phyloP scores from a whole-genome alignment of 2,888 invertebrate species.

The Halictus ligatus region DNA sequence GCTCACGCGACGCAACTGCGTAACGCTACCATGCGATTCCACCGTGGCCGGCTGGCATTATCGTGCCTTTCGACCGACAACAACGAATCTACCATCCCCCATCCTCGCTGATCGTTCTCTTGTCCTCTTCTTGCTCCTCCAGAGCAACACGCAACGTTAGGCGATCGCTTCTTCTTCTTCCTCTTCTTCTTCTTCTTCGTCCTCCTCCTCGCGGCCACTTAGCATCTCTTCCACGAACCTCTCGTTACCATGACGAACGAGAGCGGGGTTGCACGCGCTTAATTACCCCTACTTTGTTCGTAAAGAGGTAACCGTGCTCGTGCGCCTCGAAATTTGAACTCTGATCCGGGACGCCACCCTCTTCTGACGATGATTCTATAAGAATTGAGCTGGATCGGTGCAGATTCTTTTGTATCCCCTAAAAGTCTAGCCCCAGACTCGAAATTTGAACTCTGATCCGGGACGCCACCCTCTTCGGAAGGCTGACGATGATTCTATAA shows the following conservation, averaged over 20 bases:
- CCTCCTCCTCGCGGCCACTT: constrained; percentile 70
- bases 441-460: neutral
- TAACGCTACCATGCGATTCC: constrained; percentile 70
- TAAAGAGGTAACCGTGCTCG: constrained; percentile 49
- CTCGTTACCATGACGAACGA: constrained; percentile 79
- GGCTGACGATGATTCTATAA: no score
- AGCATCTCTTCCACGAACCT: constrained; percentile 81
- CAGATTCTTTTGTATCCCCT: no score
- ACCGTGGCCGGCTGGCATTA: constrained; percentile 56
- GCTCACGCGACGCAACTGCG: constrained; percentile 73
- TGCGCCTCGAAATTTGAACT: neutral
- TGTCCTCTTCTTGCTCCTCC: constrained; percentile 8
- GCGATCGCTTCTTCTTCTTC: constrained; percentile 35
- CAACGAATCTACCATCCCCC: constrained; percentile 52
- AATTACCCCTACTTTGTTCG: constrained; percentile 77
- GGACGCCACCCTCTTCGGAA: neutral
- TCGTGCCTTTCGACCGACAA: constrained; percentile 55
- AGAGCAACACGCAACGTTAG: constrained; percentile 65
- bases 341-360: neutral
- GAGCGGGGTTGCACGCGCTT: constrained; percentile 74
- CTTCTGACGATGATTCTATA: no score
- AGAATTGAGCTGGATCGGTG: no score
- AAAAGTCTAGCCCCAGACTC: no score
- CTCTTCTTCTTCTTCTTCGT: constrained; percentile 16
- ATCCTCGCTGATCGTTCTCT: constrained; percentile 6